Evolutionary conservation across 2,113 vertebrate species (phyloP).

Genomic region (Antechinus stuartii): DNA sequence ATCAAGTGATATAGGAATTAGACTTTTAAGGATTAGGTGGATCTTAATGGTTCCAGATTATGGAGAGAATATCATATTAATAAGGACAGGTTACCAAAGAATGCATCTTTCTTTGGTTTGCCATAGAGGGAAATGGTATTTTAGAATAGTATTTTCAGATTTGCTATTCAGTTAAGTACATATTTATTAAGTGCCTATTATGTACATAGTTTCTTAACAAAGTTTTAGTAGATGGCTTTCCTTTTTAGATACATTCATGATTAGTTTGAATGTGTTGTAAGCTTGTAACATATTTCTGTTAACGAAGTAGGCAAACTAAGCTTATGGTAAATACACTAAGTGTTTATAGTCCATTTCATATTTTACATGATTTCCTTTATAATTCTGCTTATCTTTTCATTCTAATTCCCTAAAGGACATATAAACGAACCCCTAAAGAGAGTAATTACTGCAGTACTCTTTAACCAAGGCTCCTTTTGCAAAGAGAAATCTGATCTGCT

Average conservation of each 20-base stretch:
- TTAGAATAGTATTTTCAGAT: slow-evolving; percentile 9
- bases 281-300: slow-evolving; percentile 85
- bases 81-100: neutral
- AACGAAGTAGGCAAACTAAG: slow-evolving; percentile 85
- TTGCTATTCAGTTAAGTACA: neutral
- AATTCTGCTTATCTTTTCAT: slow-evolving; percentile 99
- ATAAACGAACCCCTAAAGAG: slow-evolving; percentile 96
- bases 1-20: neutral
- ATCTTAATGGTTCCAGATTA: neutral
- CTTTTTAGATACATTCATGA: slow-evolving; percentile 67
- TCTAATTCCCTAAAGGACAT: slow-evolving; percentile 90
- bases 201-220: slow-evolving; percentile 41
- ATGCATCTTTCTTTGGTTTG: neutral
- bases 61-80: neutral
- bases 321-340: slow-evolving; percentile 89
- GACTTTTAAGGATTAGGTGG: neutral
- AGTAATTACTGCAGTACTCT: slow-evolving; percentile 90
- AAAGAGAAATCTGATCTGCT: slow-evolving; percentile 90
- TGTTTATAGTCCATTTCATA: slow-evolving; percentile 91
- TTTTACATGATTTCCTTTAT: slow-evolving; percentile 98
- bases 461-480: slow-evolving; percentile 92
- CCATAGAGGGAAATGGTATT: neutral
- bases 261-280: slow-evolving; percentile 83
- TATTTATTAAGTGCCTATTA: neutral
- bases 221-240: slow-evolving; percentile 71